These are phyloP conservation scores for Saguinus midas DNA, from an alignment of 2,113 vertebrate species.

Conservation along the genomic window DNA sequence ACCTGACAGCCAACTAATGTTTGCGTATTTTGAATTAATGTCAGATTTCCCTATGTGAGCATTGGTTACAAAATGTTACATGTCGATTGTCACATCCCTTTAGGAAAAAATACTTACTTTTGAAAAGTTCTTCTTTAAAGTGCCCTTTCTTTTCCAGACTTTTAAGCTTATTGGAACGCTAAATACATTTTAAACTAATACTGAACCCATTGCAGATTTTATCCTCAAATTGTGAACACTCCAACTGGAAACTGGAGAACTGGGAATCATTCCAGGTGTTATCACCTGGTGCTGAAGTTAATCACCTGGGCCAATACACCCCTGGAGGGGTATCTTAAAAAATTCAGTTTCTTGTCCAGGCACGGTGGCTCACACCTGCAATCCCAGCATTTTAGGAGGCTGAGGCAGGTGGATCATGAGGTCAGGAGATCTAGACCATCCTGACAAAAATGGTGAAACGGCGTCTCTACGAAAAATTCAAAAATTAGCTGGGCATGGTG, in stretches of 20 bases:
- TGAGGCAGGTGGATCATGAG: too few relatives aligned
- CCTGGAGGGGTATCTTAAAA: neutral
- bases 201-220: neutral
- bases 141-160: constrained; percentile 18
- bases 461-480: too few relatives aligned
- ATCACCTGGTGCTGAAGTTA: neutral
- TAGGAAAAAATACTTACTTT: neutral
- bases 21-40: neutral
- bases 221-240: neutral
- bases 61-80: neutral
- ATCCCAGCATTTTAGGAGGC: too few relatives aligned
- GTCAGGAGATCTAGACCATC: too few relatives aligned
- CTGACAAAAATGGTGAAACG: too few relatives aligned
- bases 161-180: neutral
- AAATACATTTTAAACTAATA: constrained; percentile 18
- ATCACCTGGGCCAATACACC: neutral
- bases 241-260: neutral
- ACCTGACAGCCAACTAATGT: neutral
- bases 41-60: neutral
- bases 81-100: constrained; percentile 13
- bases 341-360: neutral
- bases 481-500: too few relatives aligned
- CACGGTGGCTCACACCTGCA: too few relatives aligned
- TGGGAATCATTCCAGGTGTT: neutral
- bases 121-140: neutral